These are phyloP conservation scores for Pipistrellus pygmaeus DNA, from an alignment of 2,797 vertebrate genomes.

Conservation along the genomic window DNA sequence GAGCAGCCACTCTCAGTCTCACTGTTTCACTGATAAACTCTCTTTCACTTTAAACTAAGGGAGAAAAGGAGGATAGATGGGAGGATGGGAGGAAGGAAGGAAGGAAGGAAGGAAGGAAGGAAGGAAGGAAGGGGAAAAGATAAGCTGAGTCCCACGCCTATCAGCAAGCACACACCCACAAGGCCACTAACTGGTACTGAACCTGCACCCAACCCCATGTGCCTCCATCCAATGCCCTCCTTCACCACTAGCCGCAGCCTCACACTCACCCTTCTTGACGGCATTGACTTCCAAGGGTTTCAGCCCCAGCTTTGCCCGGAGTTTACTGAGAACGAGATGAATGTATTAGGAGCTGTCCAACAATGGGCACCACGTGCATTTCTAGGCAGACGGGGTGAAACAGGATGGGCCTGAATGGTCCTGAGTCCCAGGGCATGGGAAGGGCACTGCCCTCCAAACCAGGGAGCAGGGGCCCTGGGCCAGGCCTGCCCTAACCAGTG, in stretches of 20 bases:
- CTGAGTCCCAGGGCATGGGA: too few relatives aligned
- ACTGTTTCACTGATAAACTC: not conserved
- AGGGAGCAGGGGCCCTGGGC: accelerated
- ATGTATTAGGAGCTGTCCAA: not conserved
- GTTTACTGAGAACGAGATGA: constrained; percentile 88
- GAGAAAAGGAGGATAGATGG: not conserved
- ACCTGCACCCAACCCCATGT: not conserved
- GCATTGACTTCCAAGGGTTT: constrained; percentile 94
- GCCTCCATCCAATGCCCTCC: not conserved
- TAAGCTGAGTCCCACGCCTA: not conserved
- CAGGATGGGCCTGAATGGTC: not conserved
- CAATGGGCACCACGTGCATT: not conserved
- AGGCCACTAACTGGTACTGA: not conserved
- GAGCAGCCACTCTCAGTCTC: not conserved
- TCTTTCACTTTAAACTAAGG: not conserved
- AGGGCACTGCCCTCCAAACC: not conserved
- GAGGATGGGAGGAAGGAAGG: not conserved
- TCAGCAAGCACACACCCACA: not conserved
- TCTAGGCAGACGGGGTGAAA: not conserved
- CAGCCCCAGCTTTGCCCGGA: constrained; percentile 94
- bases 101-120: not conserved
- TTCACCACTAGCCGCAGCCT: not conserved
- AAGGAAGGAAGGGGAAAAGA: not conserved
- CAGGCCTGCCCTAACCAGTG: not conserved
- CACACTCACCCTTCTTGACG: constrained; percentile 90